phyloP scores from a whole-genome alignment of 2,113 vertebrate genomes.

The Sisor rabdophorus region DNA sequence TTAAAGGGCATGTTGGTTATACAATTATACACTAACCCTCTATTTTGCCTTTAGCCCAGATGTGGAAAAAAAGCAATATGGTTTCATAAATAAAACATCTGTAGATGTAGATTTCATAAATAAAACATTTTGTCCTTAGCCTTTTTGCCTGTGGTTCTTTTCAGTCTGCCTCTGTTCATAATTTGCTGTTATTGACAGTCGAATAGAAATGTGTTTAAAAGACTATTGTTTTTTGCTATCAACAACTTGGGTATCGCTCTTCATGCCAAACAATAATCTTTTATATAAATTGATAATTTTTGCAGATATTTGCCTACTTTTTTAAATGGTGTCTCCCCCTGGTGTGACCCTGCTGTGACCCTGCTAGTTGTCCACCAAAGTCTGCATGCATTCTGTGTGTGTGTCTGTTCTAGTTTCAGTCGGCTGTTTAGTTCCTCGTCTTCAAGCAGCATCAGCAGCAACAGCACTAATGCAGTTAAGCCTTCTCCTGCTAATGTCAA shows the following conservation, averaged over 20 bases:
- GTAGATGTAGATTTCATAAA: no score
- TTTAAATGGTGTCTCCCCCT: constrained; percentile 4
- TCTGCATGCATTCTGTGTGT: not conserved
- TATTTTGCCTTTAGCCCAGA: not conserved
- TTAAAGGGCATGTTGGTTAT: constrained; percentile 8
- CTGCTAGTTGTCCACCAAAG: no score
- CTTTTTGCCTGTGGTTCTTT: constrained; percentile 1
- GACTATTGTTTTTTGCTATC: not conserved
- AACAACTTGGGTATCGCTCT: not conserved
- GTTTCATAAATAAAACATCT: no score
- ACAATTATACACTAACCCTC: not conserved
- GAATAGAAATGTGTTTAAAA: not conserved
- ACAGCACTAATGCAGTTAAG: constrained; percentile 71
- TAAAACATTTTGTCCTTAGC: constrained; percentile 11
- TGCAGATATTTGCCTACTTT: not conserved
- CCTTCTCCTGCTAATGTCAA: constrained; percentile 80
- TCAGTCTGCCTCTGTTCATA: constrained; percentile 18
- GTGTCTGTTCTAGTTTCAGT: constrained; percentile 79
- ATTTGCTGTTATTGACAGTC: not conserved
- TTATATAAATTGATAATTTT: not conserved
- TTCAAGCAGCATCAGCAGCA: constrained; percentile 55
- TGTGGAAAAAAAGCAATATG: not conserved
- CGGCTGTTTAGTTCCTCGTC: constrained; percentile 86
- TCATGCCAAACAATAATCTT: not conserved
- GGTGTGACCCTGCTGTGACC: no score